Conservation (phyloP, 2,797 vertebrate species). For the Anabacerthia variegaticeps region DNA sequence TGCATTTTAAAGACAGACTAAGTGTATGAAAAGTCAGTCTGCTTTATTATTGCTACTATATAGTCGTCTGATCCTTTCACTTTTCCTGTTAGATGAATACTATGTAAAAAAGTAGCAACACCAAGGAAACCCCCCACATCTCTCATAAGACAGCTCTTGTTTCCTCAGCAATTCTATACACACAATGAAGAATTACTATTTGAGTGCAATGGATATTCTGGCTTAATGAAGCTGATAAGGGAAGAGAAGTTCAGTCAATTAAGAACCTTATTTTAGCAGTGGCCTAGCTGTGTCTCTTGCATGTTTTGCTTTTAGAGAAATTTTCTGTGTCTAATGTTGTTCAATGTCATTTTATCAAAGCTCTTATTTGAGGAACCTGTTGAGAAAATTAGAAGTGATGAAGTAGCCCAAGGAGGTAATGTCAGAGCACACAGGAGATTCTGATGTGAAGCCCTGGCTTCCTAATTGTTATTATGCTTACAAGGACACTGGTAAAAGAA, state of each 20-base stretch:
- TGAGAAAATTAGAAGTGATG: constrained; percentile 74
- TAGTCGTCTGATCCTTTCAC: neutral
- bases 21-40: neutral
- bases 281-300: neutral
- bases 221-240: neutral
- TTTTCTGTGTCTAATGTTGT: neutral
- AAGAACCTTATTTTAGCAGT: neutral
- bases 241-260: constrained; percentile 6
- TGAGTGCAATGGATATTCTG: neutral
- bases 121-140: neutral
- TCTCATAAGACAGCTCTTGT: neutral
- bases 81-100: neutral
- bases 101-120: neutral
- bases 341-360: constrained; percentile 61
- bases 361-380: constrained; percentile 57
- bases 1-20: neutral
- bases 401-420: constrained; percentile 70
- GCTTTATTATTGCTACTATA: neutral
- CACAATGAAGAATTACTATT: neutral
- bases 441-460: constrained; percentile 74
- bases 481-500: constrained; percentile 80
- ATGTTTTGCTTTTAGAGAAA: neutral
- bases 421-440: constrained; percentile 68
- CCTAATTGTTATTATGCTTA: constrained; percentile 82
- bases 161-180: neutral